Conservation (phyloP, 2,797 vertebrate genomes). For the Enteromius trimaculatus region DNA sequence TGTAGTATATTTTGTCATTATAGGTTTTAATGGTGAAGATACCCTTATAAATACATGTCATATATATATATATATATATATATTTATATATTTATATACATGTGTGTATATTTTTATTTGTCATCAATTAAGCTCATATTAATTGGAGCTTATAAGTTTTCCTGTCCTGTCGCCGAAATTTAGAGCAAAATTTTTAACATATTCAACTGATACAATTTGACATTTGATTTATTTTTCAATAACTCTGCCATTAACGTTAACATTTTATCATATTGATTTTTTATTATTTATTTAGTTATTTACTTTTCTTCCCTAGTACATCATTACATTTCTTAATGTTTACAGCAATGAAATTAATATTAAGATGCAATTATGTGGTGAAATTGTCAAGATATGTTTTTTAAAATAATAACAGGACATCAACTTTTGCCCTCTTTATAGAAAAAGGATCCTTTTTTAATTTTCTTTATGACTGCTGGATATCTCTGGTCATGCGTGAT, state of each 20-base stretch:
- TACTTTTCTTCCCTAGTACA: not conserved
- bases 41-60: no score
- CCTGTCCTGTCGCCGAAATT: not conserved
- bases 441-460: not conserved
- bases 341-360: not conserved
- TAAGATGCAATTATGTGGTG: not conserved
- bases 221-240: not conserved
- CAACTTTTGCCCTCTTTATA: not conserved
- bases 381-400: not conserved
- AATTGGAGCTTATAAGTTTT: not conserved
- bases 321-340: not conserved
- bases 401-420: not conserved
- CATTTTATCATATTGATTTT: no score
- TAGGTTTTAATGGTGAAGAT: not conserved
- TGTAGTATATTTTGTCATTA: not conserved
- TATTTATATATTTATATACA: not conserved
- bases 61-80: not conserved
- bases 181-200: not conserved
- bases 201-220: not conserved
- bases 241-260: not conserved
- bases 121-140: not conserved
- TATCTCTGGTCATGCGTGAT: conserved; percentile 14
- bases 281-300: not conserved
- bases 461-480: not conserved
- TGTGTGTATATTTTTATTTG: not conserved